Percentiles rank a stretch among this genome's conserved stretches.
These are phyloP conservation scores for Nowickia ferox DNA, from an alignment of 2,888 invertebrate species.

Conservation along the genomic window DNA sequence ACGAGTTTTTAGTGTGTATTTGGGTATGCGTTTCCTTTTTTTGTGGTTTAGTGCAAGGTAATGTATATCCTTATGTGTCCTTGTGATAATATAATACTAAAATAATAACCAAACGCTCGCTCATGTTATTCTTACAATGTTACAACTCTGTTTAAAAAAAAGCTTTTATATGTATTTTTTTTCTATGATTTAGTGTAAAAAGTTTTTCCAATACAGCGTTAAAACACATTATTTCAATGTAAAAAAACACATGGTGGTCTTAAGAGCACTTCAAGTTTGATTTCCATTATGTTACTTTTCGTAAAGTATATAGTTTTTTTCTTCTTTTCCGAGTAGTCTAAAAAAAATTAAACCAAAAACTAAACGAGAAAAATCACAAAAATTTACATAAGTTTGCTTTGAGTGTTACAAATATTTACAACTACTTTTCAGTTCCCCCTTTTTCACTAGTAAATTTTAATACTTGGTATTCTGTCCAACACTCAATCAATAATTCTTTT, in stretches of 20 bases:
- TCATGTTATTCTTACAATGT: conserved; percentile 30
- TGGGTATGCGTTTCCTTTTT: conserved; percentile 28
- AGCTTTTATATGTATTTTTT: conserved; percentile 20
- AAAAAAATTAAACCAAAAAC: conserved; percentile 24
- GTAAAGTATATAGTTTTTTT: conserved; percentile 8
- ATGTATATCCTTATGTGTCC: conserved; percentile 59
- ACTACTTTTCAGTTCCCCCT: no score
- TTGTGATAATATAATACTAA: conserved; percentile 61
- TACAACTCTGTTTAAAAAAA: conserved; percentile 30
- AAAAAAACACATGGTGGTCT: conserved; percentile 50
- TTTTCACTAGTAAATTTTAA: no score
- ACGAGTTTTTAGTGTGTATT: neutral
- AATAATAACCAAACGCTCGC: conserved; percentile 40
- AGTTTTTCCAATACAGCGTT: conserved; percentile 53
- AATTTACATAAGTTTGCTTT: no score
- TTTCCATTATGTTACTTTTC: conserved; percentile 58
- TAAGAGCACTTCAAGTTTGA: conserved; percentile 64
- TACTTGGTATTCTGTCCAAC: no score
- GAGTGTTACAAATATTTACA: no score
- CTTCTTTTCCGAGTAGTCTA: neutral
- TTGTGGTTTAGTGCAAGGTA: conserved; percentile 53
- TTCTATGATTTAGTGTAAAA: conserved; percentile 35
- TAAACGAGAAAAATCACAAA: neutral
- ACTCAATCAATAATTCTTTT: no score
- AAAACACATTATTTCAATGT: conserved; percentile 41